A percentile compares a stretch with the other conserved stretches of the same genome.
phyloP scores from a whole-genome alignment of 1,140 invertebrate species.

The Pogonomyrmex californicus region DNA sequence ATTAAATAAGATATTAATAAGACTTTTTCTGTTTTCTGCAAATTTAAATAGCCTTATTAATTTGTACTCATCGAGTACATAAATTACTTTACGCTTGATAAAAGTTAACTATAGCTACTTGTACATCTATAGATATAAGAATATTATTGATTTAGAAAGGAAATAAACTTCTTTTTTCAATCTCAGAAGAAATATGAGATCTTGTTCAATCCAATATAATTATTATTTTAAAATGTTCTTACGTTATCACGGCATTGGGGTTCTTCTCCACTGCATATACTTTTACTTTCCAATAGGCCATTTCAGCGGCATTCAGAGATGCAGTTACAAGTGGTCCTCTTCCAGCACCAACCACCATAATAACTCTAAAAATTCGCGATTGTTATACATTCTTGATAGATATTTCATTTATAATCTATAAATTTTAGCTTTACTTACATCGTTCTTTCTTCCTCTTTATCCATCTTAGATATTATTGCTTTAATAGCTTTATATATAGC shows the following conservation, averaged over 20 bases:
- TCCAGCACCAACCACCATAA: constrained; percentile 98
- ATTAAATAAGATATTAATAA: not conserved
- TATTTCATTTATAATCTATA: not conserved
- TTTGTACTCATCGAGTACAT: not conserved
- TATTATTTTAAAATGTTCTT: constrained; percentile 74
- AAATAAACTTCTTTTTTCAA: no score
- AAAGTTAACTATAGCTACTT: no score
- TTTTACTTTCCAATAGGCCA: constrained; percentile 89
- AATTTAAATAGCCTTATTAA: not conserved
- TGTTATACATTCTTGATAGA: not conserved
- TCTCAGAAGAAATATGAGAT: no score
- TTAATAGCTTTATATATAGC: constrained; percentile 93
- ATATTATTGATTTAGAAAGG: no score
- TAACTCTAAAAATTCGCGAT: constrained; percentile 85
- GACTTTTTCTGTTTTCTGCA: not conserved
- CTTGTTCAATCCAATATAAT: constrained; percentile 13
- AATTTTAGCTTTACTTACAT: constrained; percentile 51
- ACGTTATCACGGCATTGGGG: constrained; percentile 97
- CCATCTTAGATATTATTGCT: constrained; percentile 78
- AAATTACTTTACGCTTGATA: no score
- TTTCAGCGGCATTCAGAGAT: constrained; percentile 92
- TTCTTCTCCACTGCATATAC: constrained; percentile 99
- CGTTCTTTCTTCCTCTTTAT: constrained; percentile 12
- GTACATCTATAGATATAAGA: no score
- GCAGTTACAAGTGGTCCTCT: constrained; percentile 97